Evolutionary conservation across 2,888 invertebrate genomes (phyloP), one percentile per base, ranked within the genome.

Genomic region (Eristalis intricaria): DNA sequence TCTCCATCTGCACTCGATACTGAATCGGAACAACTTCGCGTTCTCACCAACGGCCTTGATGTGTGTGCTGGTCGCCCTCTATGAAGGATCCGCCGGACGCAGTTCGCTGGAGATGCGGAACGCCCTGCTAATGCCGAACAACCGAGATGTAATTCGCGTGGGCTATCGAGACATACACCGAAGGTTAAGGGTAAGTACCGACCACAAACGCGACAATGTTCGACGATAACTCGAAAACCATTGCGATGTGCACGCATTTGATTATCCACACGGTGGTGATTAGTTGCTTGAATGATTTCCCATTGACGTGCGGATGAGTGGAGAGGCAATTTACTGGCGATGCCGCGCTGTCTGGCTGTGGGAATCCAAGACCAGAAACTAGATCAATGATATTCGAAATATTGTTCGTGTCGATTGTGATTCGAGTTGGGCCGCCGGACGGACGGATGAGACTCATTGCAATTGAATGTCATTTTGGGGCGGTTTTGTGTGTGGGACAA

Each of bases 131-230:
- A 93, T 97, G 89, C 97, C 97, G 0, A 94, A 95, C 92, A 96
- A 97, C 92, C 94, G 95, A 81, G 95, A 96, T 90, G 93, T 96
- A 38, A 95, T 96, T 90, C 94, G 97, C 90, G 94, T 97, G 87
- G 97, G 97, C 35, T 95, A 97, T 90, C 94, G 97, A 89, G 97
- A 97, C 92, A 96, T 97, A 89, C 97, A 97, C 92, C 94, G 97
- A 73, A 95, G 96, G 90, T 94, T 97, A 78, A 95, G 97, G 94
- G 97, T 97, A 93, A 95, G 88, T 50, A 81, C 65, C 43, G 63
- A 38, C 38, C 7, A 23, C 32, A 58, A 38, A 70, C 23, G 69
- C 22, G 23, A 7, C 60, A 43, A n/a, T 63, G 50, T 8, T n/a
- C 19, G 56, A 73, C 29, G 58, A 79, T 74, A 74, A 79, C 74